Conservation (phyloP, 2,797 vertebrate species). For the Capromys pilorides region DNA sequence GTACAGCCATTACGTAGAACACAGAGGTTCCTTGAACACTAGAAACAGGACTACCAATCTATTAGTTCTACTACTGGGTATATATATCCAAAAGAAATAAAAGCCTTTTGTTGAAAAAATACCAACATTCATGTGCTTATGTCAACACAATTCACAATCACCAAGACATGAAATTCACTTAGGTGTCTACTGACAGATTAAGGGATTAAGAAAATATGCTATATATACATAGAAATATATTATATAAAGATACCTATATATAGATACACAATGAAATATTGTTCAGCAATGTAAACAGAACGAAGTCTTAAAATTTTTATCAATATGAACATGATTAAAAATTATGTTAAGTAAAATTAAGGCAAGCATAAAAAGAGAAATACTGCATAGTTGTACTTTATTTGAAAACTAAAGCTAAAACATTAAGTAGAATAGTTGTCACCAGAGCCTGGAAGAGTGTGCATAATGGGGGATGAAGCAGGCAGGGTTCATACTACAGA, state of each 20-base stretch:
- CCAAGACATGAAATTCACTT: background rate
- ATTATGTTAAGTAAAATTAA: background rate
- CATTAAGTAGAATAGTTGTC: background rate
- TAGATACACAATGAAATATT: background rate
- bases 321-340: background rate
- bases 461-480: background rate
- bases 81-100: background rate
- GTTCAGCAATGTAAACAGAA: background rate
- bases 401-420: background rate
- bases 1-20: background rate
- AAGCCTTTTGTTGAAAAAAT: background rate
- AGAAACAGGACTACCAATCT: background rate
- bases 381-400: background rate
- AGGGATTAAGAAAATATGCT: background rate
- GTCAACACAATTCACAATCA: background rate
- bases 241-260: background rate
- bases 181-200: background rate
- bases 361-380: background rate
- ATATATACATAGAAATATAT: rapidly evolving
- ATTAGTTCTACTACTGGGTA: background rate
- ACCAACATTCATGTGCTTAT: too few relatives aligned
- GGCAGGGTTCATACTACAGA: background rate
- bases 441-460: background rate
- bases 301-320: background rate
- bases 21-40: background rate